Evolutionary conservation across 2,113 vertebrate genomes (phyloP), one percentile per base, ranked within the genome.

Genomic region (Ictalurus punctatus): DNA sequence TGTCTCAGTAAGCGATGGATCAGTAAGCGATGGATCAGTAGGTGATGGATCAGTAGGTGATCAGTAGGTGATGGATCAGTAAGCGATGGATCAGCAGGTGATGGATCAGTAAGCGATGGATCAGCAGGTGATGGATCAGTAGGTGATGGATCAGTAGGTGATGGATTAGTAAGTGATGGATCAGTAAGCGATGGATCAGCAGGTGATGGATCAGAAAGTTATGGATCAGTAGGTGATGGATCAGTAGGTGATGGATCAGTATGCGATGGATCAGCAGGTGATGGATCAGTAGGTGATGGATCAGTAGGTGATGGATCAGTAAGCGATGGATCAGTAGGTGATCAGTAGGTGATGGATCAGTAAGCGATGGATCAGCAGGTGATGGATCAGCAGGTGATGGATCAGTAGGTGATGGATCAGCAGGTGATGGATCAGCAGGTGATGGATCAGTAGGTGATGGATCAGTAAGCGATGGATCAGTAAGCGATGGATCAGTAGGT

Each of bases 311-410:
- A n/a, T n/a, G n/a, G n/a, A n/a, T n/a, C n/a, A n/a, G n/a, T n/a
- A n/a, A n/a, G n/a, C n/a, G n/a, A n/a, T n/a, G n/a, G n/a, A n/a
- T n/a, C n/a, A n/a, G n/a, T n/a, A n/a, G 4, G 0, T 44, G 73
- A 44, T 40, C 44, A 79, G 44, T 6, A 2, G 16, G 7, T 5
- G 25, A 76, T 25, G 21, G 71, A 44, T 48, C 73, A 12, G 74
- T 4, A 1, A 25, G 1, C 1, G 16, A 76, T 48, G 7, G 34
- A 12, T 78, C 10, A 12, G 21, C 0, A 4, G 1, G 19, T 0
- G 34, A 34, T 34, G 34, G 73, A 76, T 76, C 19, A 52, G 25
- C 2, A 6, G 17, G 4, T 0, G 44, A 79, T 78, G 48, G 34
- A 73, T 59, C 12, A n/a, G 54, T 21, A 23, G 27, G 9, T 13